Percentiles rank a stretch among this genome's conserved stretches.
Evolutionary conservation across 2,797 vertebrate genomes (phyloP).

Genomic region (Morus bassanus): DNA sequence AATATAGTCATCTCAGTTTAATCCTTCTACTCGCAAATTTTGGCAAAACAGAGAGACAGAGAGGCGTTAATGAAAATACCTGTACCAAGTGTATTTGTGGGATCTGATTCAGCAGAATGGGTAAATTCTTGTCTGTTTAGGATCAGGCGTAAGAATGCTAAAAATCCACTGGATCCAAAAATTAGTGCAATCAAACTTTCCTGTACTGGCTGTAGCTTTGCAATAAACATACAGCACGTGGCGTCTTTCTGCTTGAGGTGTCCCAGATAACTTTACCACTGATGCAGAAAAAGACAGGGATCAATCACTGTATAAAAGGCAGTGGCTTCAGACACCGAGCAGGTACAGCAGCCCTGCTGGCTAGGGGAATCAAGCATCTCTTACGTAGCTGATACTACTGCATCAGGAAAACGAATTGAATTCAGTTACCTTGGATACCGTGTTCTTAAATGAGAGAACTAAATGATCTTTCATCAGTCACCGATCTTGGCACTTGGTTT

Average conservation of each 20-base stretch:
- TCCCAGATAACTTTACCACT: not conserved
- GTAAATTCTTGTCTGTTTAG: not conserved
- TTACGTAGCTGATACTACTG: not conserved
- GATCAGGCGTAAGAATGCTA: not conserved
- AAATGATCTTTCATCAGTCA: not conserved
- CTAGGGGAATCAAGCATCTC: not conserved
- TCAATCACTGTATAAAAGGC: not conserved
- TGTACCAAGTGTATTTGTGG: not conserved
- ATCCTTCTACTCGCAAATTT: not conserved
- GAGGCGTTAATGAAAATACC: not conserved
- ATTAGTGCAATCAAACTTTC: not conserved
- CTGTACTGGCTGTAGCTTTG: not conserved
- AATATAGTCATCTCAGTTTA: not conserved
- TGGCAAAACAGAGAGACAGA: not conserved
- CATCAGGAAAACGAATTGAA: not conserved
- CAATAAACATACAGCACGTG: not conserved
- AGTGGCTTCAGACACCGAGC: not conserved
- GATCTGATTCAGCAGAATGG: not conserved
- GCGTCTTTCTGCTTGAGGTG: not conserved
- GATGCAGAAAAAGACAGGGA: not conserved
- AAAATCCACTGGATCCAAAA: not conserved
- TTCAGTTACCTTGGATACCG: not conserved
- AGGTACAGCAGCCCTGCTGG: not conserved
- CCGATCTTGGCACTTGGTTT: not conserved
- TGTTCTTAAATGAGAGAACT: not conserved